phyloP scores from a whole-genome alignment of 2,888 invertebrate species.

The Prosapia bicincta region DNA sequence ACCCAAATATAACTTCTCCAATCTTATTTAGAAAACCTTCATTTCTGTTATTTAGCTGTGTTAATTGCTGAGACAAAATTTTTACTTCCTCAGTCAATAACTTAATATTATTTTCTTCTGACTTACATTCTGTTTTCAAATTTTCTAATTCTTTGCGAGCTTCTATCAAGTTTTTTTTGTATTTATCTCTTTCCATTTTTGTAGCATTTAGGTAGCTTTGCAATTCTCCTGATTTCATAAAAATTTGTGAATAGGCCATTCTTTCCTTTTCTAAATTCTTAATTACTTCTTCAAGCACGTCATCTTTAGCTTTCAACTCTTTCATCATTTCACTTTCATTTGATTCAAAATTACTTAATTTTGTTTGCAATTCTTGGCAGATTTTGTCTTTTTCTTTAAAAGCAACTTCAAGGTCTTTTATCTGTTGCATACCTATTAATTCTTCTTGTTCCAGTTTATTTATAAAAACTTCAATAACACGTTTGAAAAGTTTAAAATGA shows the following conservation, averaged over 20 bases:
- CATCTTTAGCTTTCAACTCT: not conserved
- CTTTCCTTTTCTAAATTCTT: not conserved
- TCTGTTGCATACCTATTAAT: not conserved
- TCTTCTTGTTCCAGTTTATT: not conserved
- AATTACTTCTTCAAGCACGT: not conserved
- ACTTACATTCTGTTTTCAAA: not conserved
- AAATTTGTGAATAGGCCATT: not conserved
- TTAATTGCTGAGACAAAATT: not conserved
- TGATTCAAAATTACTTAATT: not conserved
- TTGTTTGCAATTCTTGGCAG: not conserved
- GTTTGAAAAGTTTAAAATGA: not conserved
- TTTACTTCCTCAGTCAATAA: not conserved
- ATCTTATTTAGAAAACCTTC: not conserved
- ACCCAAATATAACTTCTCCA: not conserved
- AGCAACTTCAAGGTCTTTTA: not conserved
- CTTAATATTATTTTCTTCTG: not conserved
- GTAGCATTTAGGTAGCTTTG: not conserved
- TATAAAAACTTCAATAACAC: not conserved
- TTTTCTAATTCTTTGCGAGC: not conserved
- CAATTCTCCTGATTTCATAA: not conserved
- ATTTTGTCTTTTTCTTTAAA: not conserved
- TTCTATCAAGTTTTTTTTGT: not conserved
- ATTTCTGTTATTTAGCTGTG: not conserved
- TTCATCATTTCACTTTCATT: not conserved
- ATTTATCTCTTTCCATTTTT: not conserved